A percentile compares a stretch with the other conserved stretches of the same genome.
These are phyloP conservation scores for Anaspis maculata DNA, from an alignment of 2,888 invertebrate genomes.

Conservation along the genomic window DNA sequence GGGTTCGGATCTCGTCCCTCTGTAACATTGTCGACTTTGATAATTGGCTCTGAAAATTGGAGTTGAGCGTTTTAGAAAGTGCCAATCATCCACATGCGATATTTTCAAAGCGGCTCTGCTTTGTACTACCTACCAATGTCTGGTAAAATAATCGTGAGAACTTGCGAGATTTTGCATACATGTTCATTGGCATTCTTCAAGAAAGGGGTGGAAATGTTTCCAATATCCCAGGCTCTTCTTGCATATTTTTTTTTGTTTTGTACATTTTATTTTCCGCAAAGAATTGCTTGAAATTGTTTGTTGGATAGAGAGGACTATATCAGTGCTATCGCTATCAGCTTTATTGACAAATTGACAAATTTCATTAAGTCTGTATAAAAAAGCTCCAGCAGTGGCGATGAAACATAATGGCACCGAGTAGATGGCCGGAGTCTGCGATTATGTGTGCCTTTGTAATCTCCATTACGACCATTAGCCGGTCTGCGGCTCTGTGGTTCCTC, in stretches of 20 bases:
- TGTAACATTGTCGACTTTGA: constrained; percentile 6
- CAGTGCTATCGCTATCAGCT: neutral
- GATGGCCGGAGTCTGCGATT: constrained; percentile 22
- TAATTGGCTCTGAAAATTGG: constrained; percentile 13
- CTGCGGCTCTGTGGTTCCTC: constrained; percentile 20
- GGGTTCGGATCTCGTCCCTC: too few relatives aligned
- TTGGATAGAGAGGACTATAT: neutral
- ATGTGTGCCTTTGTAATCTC: constrained; percentile 37
- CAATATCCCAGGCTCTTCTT: too few relatives aligned
- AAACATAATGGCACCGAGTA: constrained; percentile 12
- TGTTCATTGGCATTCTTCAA: constrained; percentile 7
- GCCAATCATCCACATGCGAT: constrained; percentile 15
- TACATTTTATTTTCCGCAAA: too few relatives aligned
- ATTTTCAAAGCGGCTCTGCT: constrained; percentile 11
- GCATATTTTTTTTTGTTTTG: too few relatives aligned
- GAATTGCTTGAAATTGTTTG: neutral
- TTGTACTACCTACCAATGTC: constrained; percentile 8
- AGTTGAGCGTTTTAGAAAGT: constrained; percentile 15
- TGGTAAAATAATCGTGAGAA: constrained; percentile 14
- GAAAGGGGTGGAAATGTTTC: neutral
- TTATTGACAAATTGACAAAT: constrained; percentile 5
- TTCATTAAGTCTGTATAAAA: constrained; percentile 9
- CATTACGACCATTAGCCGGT: constrained; percentile 36
- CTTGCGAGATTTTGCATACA: constrained; percentile 8
- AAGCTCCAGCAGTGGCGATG: constrained; percentile 4